Percentiles rank a stretch among this genome's conserved stretches.
Evolutionary conservation across 2,888 invertebrate genomes (phyloP).

Genomic region (Meiosimyza decipiens): DNA sequence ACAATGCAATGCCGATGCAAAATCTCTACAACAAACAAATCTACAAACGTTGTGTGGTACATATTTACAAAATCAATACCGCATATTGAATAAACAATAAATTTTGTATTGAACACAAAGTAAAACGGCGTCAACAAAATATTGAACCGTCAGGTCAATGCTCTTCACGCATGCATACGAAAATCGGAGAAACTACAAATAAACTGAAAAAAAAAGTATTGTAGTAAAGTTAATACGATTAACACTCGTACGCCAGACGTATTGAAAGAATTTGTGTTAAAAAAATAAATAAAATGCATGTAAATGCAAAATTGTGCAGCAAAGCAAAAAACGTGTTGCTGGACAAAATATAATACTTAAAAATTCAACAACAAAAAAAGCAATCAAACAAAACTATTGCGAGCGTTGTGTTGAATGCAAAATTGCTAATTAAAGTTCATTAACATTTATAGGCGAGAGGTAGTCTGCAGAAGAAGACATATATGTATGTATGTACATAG

Average conservation of each 20-base stretch:
- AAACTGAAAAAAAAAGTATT: no score
- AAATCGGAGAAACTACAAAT: background rate
- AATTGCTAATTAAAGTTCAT: conserved; percentile 19
- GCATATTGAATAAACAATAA: background rate
- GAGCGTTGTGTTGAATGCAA: conserved; percentile 5
- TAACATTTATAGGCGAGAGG: conserved; percentile 2
- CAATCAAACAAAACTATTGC: background rate
- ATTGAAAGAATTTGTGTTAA: background rate
- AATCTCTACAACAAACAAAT: background rate
- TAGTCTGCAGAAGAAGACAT: no score
- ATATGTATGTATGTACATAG: no score
- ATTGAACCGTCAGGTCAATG: background rate
- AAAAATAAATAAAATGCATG: background rate
- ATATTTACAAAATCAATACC: background rate
- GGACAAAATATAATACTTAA: background rate
- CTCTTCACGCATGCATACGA: background rate
- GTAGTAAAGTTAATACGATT: no score
- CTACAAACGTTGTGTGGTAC: background rate
- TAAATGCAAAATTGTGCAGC: background rate
- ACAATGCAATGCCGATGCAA: no score
- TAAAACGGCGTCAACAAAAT: background rate
- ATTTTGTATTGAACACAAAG: no score
- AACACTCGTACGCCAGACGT: no score
- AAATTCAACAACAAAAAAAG: background rate
- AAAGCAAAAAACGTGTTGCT: background rate